Evolutionary conservation across 1,140 invertebrate genomes (phyloP).

Genomic region (Bombus difficillimus): DNA sequence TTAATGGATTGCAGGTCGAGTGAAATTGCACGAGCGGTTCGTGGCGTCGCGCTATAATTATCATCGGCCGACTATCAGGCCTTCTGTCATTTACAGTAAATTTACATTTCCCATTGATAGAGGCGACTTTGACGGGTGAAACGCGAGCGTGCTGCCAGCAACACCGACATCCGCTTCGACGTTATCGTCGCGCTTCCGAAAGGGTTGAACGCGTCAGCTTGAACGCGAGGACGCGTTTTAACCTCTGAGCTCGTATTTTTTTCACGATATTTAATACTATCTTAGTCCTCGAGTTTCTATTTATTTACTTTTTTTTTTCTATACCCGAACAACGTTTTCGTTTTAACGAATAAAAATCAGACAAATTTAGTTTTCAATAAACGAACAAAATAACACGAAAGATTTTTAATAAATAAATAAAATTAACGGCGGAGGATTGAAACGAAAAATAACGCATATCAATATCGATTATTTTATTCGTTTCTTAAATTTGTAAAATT

Average conservation of each 20-base stretch:
- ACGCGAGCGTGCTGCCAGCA: slow-evolving; percentile 22
- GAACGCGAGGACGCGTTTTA: not conserved
- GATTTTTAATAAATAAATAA: too few species aligned
- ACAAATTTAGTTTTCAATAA: too few species aligned
- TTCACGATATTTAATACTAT: not conserved
- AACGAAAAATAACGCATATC: not conserved
- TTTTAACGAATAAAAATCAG: too few species aligned
- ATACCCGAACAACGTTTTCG: not conserved
- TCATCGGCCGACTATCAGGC: slow-evolving; percentile 38
- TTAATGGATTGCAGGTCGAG: slow-evolving; percentile 38
- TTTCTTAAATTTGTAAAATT: too few species aligned
- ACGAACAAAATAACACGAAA: too few species aligned
- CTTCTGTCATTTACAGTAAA: slow-evolving; percentile 51
- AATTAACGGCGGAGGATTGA: too few species aligned
- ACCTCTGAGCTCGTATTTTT: not conserved
- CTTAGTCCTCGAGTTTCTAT: not conserved
- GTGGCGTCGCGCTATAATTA: slow-evolving; percentile 33
- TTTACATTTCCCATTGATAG: slow-evolving; percentile 50
- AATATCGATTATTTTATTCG: not conserved
- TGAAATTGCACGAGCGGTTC: slow-evolving; percentile 18
- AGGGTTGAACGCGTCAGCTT: not conserved
- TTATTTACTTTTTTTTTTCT: too few species aligned
- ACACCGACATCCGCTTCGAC: slow-evolving; percentile 12
- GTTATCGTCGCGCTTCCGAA: not conserved
- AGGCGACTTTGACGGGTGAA: slow-evolving; percentile 14